Percentiles rank a stretch among this genome's conserved stretches.
phyloP scores from a whole-genome alignment of 2,888 invertebrate genomes.

The Leptinotarsa peninsularis region DNA sequence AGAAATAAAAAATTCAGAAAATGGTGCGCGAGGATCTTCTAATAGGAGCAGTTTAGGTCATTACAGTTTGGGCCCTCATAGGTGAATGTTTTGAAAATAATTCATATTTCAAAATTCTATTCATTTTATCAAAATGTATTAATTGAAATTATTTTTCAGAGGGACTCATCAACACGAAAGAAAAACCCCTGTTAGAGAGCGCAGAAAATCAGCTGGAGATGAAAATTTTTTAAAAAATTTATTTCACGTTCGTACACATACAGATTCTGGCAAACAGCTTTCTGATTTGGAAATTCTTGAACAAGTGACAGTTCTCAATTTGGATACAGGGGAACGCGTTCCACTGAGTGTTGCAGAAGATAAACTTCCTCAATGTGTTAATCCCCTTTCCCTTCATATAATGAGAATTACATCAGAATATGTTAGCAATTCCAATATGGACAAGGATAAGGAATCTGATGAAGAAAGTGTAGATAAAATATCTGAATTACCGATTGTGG shows the following conservation, averaged over 20 bases:
- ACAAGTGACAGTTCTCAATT: conserved; percentile 81
- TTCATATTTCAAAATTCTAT: too few species aligned
- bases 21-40: conserved; percentile 66
- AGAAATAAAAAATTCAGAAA: conserved; percentile 40
- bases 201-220: conserved; percentile 87
- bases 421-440: conserved; percentile 74
- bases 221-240: conserved; percentile 78
- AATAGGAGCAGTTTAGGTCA: conserved; percentile 66
- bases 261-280: conserved; percentile 87
- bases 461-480: conserved; percentile 80
- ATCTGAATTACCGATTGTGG: conserved; percentile 67
- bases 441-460: conserved; percentile 80
- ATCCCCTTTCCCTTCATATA: conserved; percentile 94
- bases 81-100: conserved; percentile 48
- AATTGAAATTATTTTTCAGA: conserved; percentile 45
- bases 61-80: conserved; percentile 64
- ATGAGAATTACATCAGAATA: conserved; percentile 94
- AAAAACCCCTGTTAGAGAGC: conserved; percentile 67
- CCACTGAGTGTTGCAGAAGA: conserved; percentile 96
- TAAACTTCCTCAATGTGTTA: conserved; percentile 90
- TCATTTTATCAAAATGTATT: not conserved
- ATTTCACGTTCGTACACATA: conserved; percentile 83
- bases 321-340: conserved; percentile 90
- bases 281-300: conserved; percentile 94
- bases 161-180: conserved; percentile 56